Base-by-base conservation (phyloP, 2,113 vertebrate species). In the Cololabis saira region DNA sequence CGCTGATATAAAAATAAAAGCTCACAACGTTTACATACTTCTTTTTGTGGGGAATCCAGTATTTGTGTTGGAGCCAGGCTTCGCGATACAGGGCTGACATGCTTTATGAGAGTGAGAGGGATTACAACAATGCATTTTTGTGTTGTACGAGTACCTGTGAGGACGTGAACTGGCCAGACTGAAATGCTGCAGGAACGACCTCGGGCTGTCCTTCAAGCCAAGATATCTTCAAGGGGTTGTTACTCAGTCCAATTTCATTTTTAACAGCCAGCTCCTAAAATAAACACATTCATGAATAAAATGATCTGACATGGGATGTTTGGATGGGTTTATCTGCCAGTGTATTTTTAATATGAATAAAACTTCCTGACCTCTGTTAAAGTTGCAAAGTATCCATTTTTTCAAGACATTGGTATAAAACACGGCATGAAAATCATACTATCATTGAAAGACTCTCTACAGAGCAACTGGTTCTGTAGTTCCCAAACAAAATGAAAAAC, bases 211-310 rank as follows among this genome's bases (percentile, higher is more conserved):
- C 94, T 76, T 97, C 95, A 67, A 99, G 84, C 98, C 98, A 99
- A 11, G 94, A 94, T 64, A 99, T 94, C 92, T 96, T 97, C 77
- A 99, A 87, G 33, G 96, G 98, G 67, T 97, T 98, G 77, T 85
- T 88, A 1, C 86, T 89, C 60, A 97, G 88, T 51, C 97, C 98
- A 27, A 85, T 90, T 90, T 99, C 98, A 81, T 99, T 95, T 86
- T 92, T 95, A 60, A 94, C 92, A 53, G 97, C 97, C 88, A 96
- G 92, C 74, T 97, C 97, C 98, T 99, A 82, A 57, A 42, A 69
- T 3, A 9, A 49, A 33, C 5, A 30, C 6, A 30, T 17, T 19
- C 10, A 51, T 3, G 33, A 13, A 12, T 78, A 43, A 76, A 22
- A 44, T 12, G 69, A 60, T 17, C 0, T 40, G 14, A 8, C 1